Percentiles rank a stretch among this genome's conserved stretches.
Evolutionary conservation across 23 tunicate species (phyloP).

Genomic region (Phallusia fumigata): DNA sequence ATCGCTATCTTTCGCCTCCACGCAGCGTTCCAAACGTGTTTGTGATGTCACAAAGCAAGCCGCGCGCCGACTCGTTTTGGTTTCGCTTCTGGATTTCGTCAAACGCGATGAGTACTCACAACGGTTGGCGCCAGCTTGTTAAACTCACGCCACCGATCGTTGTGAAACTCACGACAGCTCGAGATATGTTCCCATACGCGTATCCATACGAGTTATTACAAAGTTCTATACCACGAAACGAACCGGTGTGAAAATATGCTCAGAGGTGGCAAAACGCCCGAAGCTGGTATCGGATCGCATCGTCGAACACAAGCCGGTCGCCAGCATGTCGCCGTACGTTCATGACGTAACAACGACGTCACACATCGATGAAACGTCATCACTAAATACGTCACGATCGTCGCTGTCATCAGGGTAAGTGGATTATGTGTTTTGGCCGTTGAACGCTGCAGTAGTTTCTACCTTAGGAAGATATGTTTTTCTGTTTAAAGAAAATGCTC

Average conservation of each 20-base stretch:
- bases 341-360: slow-evolving; percentile 15
- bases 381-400: slow-evolving; percentile 65
- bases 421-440: neutral
- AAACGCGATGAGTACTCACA: neutral
- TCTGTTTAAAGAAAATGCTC: too few species aligned
- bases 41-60: slow-evolving; percentile 4
- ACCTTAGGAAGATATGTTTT: too few species aligned
- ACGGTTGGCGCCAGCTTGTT: neutral
- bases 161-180: neutral
- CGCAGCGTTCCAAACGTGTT: neutral
- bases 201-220: neutral
- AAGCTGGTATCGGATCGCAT: slow-evolving; percentile 3
- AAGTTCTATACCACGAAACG: neutral
- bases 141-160: neutral
- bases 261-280: slow-evolving; percentile 12
- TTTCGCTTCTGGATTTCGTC: slow-evolving; percentile 8
- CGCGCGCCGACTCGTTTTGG: slow-evolving; percentile 22
- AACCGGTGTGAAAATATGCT: neutral
- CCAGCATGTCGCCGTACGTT: slow-evolving; percentile 1
- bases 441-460: too few species aligned
- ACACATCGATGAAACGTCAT: slow-evolving; percentile 48
- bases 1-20: neutral
- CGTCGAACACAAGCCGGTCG: slow-evolving; percentile 4
- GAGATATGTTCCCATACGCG: slow-evolving; percentile 5
- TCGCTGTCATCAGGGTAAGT: slow-evolving; percentile 84